A percentile compares a stretch with the other conserved stretches of the same genome.
phyloP scores from a whole-genome alignment of 2,888 invertebrate genomes.

The Unio delphinus region DNA sequence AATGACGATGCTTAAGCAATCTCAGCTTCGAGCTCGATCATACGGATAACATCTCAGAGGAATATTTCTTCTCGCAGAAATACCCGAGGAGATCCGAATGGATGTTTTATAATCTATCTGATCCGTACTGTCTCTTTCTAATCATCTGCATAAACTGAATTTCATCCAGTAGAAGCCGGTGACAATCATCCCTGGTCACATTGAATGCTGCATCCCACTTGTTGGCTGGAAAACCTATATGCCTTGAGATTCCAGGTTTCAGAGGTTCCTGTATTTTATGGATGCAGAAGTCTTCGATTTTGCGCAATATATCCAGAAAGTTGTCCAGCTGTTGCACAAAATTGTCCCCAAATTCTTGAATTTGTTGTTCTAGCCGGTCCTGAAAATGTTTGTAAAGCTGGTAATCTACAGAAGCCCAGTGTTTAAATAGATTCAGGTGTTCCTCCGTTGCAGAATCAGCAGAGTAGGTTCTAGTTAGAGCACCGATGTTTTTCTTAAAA shows the following conservation, averaged over 20 bases:
- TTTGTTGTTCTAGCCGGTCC: conserved; percentile 37
- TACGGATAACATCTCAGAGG: too few relatives aligned
- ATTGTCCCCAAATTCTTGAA: conserved; percentile 30
- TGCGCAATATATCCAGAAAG: conserved; percentile 29
- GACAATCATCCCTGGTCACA: conserved; percentile 24
- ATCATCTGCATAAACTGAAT: too few relatives aligned
- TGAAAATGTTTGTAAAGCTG: conserved; percentile 55
- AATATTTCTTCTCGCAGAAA: too few relatives aligned
- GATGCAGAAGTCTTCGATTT: conserved; percentile 25
- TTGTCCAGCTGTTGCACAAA: conserved; percentile 38
- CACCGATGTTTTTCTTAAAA: conserved; percentile 40
- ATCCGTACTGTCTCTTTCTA: too few relatives aligned
- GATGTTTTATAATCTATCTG: too few relatives aligned
- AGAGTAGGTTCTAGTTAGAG: conserved; percentile 13
- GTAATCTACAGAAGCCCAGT: conserved; percentile 57
- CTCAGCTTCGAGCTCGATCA: too few relatives aligned
- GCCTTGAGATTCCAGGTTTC: neutral
- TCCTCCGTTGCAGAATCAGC: conserved; percentile 23
- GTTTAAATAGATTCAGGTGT: conserved; percentile 32
- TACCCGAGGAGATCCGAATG: too few relatives aligned
- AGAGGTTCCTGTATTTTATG: neutral
- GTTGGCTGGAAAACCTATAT: conserved; percentile 10
- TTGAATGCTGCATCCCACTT: conserved; percentile 27
- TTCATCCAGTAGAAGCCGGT: neutral
- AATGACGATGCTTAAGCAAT: too few relatives aligned